These are phyloP conservation scores for Chelon auratus DNA, from an alignment of 2,797 vertebrate species.

Conservation along the genomic window DNA sequence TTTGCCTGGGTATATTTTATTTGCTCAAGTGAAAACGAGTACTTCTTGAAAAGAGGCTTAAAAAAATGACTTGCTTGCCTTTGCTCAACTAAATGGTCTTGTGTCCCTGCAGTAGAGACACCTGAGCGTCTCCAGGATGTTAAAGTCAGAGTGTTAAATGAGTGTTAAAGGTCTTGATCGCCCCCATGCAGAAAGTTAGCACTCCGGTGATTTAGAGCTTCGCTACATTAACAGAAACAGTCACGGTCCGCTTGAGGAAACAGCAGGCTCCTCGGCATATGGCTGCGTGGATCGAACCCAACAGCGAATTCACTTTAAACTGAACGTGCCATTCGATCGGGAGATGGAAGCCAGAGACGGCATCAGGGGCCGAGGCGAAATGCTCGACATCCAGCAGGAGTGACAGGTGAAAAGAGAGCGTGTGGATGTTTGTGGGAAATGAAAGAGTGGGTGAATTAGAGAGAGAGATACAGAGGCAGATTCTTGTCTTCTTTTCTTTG, in stretches of 20 bases:
- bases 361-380: slow-evolving; percentile 50
- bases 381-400: slow-evolving; percentile 41
- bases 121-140: slow-evolving; percentile 31
- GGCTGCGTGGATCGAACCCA: slow-evolving; percentile 77
- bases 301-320: slow-evolving; percentile 79
- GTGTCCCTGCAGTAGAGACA: slow-evolving; percentile 33
- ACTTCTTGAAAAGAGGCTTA: background rate
- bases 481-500: slow-evolving; percentile 15
- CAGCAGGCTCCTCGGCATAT: slow-evolving; percentile 68
- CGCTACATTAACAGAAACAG: slow-evolving; percentile 81
- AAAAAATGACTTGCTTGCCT: background rate
- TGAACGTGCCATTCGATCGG: slow-evolving; percentile 78
- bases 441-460: background rate
- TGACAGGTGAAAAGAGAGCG: slow-evolving; percentile 22
- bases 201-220: slow-evolving; percentile 74
- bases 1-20: slow-evolving; percentile 10
- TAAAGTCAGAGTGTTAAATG: slow-evolving; percentile 60
- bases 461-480: background rate
- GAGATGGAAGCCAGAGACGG: slow-evolving; percentile 57
- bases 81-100: slow-evolving; percentile 13
- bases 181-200: slow-evolving; percentile 54
- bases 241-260: slow-evolving; percentile 71
- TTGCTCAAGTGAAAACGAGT: slow-evolving; percentile 13
- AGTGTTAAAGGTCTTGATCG: slow-evolving; percentile 62
- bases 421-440: background rate